Percentiles rank a stretch among this genome's conserved stretches.
Conservation (phyloP, 2,888 invertebrate genomes). For the Cyclophora punctaria region DNA sequence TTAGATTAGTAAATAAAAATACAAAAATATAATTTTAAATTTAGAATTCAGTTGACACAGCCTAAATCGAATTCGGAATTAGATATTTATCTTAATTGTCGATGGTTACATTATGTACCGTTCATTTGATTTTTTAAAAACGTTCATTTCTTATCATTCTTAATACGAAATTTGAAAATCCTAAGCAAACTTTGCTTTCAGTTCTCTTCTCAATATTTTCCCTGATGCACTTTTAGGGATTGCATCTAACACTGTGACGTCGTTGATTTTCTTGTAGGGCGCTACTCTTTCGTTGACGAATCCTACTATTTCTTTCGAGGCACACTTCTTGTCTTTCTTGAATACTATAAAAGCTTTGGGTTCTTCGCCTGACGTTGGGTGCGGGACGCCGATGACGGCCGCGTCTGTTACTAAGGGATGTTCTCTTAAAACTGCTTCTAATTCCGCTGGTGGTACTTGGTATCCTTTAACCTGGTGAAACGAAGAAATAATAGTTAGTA, state of each 20-base stretch:
- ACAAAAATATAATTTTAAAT: too few species aligned
- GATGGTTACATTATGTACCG: not conserved
- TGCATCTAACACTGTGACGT: conserved; percentile 78
- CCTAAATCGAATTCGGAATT: too few species aligned
- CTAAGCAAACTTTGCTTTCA: conserved; percentile 61
- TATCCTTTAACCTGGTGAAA: conserved; percentile 76
- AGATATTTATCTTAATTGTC: too few species aligned
- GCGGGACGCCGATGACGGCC: conserved; percentile 87
- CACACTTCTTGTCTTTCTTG: conserved; percentile 32
- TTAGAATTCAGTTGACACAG: too few species aligned
- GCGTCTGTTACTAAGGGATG: conserved; percentile 87
- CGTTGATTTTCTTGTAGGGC: conserved; percentile 82
- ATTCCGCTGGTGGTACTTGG: conserved; percentile 92
- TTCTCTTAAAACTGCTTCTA: conserved; percentile 83
- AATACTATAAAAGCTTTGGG: conserved; percentile 85
- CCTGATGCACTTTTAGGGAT: conserved; percentile 87
- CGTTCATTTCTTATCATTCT: too few species aligned
- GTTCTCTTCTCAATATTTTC: conserved; percentile 82
- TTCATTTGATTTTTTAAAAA: not conserved
- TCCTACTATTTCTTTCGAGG: conserved; percentile 73
- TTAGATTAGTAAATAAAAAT: too few species aligned
- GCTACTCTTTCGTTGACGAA: conserved; percentile 83
- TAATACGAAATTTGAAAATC: too few species aligned
- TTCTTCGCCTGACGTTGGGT: conserved; percentile 81
- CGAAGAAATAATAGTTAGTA: too few species aligned